Evolutionary conservation across 2,888 invertebrate species (phyloP).

Genomic region (Nephrotoma flavescens): DNA sequence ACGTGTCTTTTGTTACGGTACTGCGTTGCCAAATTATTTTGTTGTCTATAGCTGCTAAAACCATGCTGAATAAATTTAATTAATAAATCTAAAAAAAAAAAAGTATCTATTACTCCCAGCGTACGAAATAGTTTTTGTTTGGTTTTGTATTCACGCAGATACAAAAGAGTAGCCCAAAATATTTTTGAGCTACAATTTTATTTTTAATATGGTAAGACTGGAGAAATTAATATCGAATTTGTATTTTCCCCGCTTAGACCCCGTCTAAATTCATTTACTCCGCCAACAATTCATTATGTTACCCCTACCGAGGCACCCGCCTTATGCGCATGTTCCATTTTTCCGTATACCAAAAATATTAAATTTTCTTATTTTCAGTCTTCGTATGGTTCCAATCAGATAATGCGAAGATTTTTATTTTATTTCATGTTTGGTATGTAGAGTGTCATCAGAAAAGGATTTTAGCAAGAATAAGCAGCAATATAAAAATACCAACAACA

Average conservation of each 20-base stretch:
- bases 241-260: neutral
- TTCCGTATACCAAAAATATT: neutral
- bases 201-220: neutral
- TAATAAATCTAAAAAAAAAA: too few species aligned
- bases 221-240: neutral
- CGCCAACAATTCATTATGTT: neutral
- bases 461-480: neutral
- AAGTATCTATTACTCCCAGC: too few species aligned
- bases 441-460: neutral
- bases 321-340: neutral
- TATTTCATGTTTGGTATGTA: neutral
- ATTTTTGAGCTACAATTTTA: neutral
- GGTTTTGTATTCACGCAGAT: too few species aligned
- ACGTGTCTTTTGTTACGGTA: too few species aligned
- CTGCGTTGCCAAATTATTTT: too few species aligned
- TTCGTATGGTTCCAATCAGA: neutral
- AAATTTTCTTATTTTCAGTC: neutral
- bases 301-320: neutral
- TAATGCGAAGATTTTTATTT: neutral
- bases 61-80: too few species aligned
- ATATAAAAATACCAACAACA: neutral
- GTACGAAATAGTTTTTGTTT: too few species aligned
- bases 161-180: neutral
- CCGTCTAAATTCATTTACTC: neutral
- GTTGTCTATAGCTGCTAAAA: too few species aligned